These are phyloP conservation scores for Heteromormyrus szaboi DNA, from an alignment of 2,797 vertebrate genomes.

Conservation along the genomic window DNA sequence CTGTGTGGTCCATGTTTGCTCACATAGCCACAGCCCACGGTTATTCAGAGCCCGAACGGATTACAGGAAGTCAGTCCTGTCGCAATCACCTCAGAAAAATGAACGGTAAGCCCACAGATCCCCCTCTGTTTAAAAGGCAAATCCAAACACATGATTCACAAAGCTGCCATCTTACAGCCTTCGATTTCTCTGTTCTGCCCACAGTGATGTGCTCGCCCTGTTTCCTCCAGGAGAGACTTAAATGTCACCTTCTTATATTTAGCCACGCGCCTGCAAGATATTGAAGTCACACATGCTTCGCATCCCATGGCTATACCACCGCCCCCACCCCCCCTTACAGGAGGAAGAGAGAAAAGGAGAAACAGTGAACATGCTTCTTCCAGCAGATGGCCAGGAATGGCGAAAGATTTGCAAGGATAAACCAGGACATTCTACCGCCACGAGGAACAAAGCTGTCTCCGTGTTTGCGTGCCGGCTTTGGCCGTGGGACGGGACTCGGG, in stretches of 20 bases:
- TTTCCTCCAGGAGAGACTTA: neutral
- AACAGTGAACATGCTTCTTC: conserved; percentile 7
- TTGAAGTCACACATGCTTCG: neutral
- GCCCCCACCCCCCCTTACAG: neutral
- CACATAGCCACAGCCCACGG: neutral
- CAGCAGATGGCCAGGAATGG: neutral
- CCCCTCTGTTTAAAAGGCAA: neutral
- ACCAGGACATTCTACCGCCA: neutral
- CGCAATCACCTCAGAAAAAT: neutral
- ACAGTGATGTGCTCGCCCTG: neutral
- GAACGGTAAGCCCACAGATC: neutral
- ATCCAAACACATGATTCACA: neutral
- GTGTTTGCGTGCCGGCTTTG: neutral
- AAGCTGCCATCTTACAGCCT: neutral
- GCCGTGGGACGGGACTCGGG: neutral
- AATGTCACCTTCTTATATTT: conserved; percentile 19
- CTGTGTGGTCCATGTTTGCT: neutral
- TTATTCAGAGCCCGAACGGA: neutral
- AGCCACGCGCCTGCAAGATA: neutral
- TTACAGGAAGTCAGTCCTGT: neutral
- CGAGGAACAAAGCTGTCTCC: neutral
- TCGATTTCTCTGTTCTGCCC: neutral
- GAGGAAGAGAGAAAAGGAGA: neutral
- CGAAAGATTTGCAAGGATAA: neutral
- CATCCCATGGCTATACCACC: neutral